These are phyloP conservation scores for Lethenteron camtschaticum DNA, from an alignment of 2,113 vertebrate species.

Conservation along the genomic window DNA sequence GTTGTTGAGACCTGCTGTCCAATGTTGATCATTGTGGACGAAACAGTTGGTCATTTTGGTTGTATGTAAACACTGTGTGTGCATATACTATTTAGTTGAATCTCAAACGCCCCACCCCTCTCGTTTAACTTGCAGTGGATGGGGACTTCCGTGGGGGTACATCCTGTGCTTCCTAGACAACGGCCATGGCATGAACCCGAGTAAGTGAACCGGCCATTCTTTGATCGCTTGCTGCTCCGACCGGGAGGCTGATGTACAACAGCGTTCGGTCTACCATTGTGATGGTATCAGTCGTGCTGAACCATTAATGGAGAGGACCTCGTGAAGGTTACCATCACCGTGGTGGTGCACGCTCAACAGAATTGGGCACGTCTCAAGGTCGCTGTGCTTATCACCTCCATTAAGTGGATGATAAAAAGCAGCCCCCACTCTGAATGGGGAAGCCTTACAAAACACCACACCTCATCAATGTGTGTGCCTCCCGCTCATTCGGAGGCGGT, in stretches of 20 bases:
- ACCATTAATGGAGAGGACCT: background rate
- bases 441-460: too few relatives aligned
- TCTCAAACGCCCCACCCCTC: too few relatives aligned
- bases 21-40: too few relatives aligned
- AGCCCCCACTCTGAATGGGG: too few relatives aligned
- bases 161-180: slow-evolving; percentile 95
- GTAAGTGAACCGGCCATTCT: slow-evolving; percentile 30
- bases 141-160: slow-evolving; percentile 65
- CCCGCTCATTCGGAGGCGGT: too few relatives aligned
- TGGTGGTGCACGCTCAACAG: slow-evolving; percentile 4
- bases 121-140: slow-evolving; percentile 10
- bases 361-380: background rate
- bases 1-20: too few relatives aligned
- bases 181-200: slow-evolving; percentile 79
- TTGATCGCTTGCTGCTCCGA: background rate
- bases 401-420: too few relatives aligned
- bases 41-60: too few relatives aligned
- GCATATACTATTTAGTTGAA: too few relatives aligned
- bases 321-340: background rate
- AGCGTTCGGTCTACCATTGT: background rate
- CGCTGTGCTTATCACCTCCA: too few relatives aligned
- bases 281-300: background rate
- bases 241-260: background rate
- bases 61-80: too few relatives aligned
- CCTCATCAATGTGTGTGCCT: too few relatives aligned